Evolutionary conservation across 1,140 invertebrate species (phyloP).

Genomic region (Acromyrmex heyeri): DNA sequence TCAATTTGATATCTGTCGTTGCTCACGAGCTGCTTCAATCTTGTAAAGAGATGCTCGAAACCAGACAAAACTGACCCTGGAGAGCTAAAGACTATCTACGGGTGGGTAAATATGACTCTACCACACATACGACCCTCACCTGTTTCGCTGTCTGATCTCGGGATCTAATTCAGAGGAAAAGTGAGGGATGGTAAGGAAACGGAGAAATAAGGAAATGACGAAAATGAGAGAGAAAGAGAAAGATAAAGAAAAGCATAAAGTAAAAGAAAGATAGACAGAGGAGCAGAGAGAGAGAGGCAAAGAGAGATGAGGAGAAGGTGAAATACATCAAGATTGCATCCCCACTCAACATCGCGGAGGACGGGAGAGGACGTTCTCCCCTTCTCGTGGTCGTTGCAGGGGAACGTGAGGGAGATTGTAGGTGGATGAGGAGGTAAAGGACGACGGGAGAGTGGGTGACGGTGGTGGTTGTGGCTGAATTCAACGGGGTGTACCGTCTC

Average conservation of each 20-base stretch:
- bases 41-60: conserved; percentile 35
- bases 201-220: conserved; percentile 56
- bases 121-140: conserved; percentile 64
- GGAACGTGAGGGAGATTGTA: conserved; percentile 70
- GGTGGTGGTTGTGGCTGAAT: conserved; percentile 83
- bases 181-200: conserved; percentile 33
- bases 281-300: conserved; percentile 21
- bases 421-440: conserved; percentile 62
- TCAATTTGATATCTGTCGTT: not conserved
- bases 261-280: conserved; percentile 6
- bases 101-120: conserved; percentile 57
- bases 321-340: conserved; percentile 80
- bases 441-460: conserved; percentile 69
- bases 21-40: not conserved
- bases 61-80: conserved; percentile 60
- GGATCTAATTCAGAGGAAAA: conserved; percentile 25
- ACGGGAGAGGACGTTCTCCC: conserved; percentile 64
- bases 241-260: conserved; percentile 8
- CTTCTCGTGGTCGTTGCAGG: conserved; percentile 71
- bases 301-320: conserved; percentile 70
- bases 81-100: conserved; percentile 60
- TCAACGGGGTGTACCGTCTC: conserved; percentile 81
- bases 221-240: conserved; percentile 35
- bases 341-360: conserved; percentile 69
- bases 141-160: conserved; percentile 64